Base-by-base conservation (phyloP, 2,797 vertebrate species). In the Manis javanica region DNA sequence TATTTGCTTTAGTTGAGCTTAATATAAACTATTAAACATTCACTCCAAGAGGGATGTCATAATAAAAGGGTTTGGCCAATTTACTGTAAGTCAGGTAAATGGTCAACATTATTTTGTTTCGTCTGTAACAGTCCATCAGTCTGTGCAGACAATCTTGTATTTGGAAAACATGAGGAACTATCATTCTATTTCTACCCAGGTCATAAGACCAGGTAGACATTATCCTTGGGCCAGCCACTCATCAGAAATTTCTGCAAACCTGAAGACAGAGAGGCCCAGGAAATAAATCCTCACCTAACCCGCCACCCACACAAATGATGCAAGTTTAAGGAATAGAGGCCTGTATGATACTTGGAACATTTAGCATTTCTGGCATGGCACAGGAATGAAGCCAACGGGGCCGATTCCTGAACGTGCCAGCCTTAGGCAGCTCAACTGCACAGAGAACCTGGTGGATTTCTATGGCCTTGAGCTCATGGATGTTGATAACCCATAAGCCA, bases 61-160 rank as follows among this genome's bases (percentile, higher is more conserved):
- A 55, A 83, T 39, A 86, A 83, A 68, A 21, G 19, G 23, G 7
- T 59, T 1, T 69, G 34, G 51, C 24, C 34, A 68, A 3, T 49
- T 79, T 79, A 68, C n/a, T 57, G 77, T 69, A 64, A 61, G n/a
- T 64, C 21, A 42, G 34, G 21, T 81, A 86, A 69, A 15, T 29
- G 49, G 83, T 64, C 53, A 75, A 21, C 34, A 37, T 74, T 61
- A 72, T 77, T 71, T 90, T 63, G 49, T 87, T 97, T 87, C 94
- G 85, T 57, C 63, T 55, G 16, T 82, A 77, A 66, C 57, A 82
- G 63, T 93, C 59, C 51, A 10, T 87, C n/a, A 59, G 16, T 68
- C 31, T 94, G 29, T 69, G 64, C 61, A 91, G 63, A 87, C 6
- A 63, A 23, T 71, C 37, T 78, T 16, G 7, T 55, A 31, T 85